These are phyloP conservation scores for Drymonia ruficornis DNA, from an alignment of 2,888 invertebrate species.

Conservation along the genomic window DNA sequence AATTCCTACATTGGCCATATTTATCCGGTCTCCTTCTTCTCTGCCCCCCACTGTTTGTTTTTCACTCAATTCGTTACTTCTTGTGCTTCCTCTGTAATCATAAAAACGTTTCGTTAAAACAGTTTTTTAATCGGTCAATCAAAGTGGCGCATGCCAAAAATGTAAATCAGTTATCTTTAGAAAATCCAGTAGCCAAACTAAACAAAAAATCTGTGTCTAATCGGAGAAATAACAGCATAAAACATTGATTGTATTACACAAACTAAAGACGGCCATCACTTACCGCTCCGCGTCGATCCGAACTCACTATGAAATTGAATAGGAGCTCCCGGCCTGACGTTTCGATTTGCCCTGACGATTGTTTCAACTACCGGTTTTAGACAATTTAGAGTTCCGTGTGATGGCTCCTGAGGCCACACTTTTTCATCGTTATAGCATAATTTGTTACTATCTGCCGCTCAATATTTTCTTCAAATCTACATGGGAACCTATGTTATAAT, in stretches of 20 bases:
- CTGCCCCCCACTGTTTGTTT: not conserved
- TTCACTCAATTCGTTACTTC: not conserved
- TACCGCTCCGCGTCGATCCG: constrained; percentile 46
- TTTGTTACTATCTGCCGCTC: constrained; percentile 25
- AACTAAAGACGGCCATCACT: constrained; percentile 49
- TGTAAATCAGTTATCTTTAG: constrained; percentile 12
- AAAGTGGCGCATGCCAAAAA: constrained; percentile 8
- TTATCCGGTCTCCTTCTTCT: too few relatives aligned
- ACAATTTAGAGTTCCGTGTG: constrained; percentile 59
- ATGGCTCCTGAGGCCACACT: constrained; percentile 33
- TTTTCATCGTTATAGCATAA: constrained; percentile 30
- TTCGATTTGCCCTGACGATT: constrained; percentile 70
- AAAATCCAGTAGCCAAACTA: constrained; percentile 38
- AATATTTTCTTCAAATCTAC: not conserved
- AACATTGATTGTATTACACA: constrained; percentile 49
- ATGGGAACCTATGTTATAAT: too few relatives aligned
- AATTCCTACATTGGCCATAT: too few relatives aligned
- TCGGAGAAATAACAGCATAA: constrained; percentile 48
- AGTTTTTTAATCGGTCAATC: constrained; percentile 4
- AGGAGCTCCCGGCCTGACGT: constrained; percentile 52
- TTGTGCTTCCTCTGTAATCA: not conserved
- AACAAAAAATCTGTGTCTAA: constrained; percentile 38
- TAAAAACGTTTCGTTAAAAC: constrained; percentile 3
- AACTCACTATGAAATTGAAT: constrained; percentile 57
- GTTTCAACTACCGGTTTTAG: constrained; percentile 75